These are phyloP conservation scores for Polymixis flavicincta DNA, from an alignment of 2,888 invertebrate genomes.

Conservation along the genomic window DNA sequence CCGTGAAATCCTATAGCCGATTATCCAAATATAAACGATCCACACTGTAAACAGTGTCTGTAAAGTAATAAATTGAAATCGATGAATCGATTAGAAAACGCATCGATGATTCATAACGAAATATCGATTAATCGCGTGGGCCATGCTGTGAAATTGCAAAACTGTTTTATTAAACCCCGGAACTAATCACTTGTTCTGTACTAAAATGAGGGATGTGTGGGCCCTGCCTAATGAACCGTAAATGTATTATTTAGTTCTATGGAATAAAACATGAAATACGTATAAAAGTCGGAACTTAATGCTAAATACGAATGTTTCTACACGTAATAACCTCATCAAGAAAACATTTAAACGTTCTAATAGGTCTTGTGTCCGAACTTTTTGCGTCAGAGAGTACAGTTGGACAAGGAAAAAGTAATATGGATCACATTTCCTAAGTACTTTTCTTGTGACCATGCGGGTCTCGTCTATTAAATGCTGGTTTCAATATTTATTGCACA, in stretches of 20 bases:
- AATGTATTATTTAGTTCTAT: constrained; percentile 64
- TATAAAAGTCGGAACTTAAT: constrained; percentile 3
- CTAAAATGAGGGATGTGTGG: constrained; percentile 71
- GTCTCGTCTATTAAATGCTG: constrained; percentile 29
- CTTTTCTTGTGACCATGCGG: constrained; percentile 17
- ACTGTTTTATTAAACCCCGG: constrained; percentile 75
- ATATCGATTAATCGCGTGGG: constrained; percentile 79
- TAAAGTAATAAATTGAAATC: constrained; percentile 75
- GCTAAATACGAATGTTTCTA: constrained; percentile 7
- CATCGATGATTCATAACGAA: constrained; percentile 75
- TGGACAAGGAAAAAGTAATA: constrained; percentile 22
- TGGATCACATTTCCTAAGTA: constrained; percentile 33
- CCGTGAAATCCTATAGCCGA: constrained; percentile 73
- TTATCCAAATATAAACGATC: constrained; percentile 73
- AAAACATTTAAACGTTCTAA: constrained; percentile 25
- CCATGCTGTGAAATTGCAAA: constrained; percentile 79
- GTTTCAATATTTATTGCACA: constrained; percentile 53
- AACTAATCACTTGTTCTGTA: constrained; percentile 78
- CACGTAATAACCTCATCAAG: constrained; percentile 15
- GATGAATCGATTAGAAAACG: constrained; percentile 77
- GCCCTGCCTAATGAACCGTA: constrained; percentile 69
- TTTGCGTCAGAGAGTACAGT: constrained; percentile 20
- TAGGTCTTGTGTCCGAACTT: constrained; percentile 14
- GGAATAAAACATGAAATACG: constrained; percentile 22
- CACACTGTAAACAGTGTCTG: constrained; percentile 72